Evolutionary conservation across 2,888 invertebrate species (phyloP), one percentile per base, ranked within the genome.

Genomic region (Candidula unifasciata): DNA sequence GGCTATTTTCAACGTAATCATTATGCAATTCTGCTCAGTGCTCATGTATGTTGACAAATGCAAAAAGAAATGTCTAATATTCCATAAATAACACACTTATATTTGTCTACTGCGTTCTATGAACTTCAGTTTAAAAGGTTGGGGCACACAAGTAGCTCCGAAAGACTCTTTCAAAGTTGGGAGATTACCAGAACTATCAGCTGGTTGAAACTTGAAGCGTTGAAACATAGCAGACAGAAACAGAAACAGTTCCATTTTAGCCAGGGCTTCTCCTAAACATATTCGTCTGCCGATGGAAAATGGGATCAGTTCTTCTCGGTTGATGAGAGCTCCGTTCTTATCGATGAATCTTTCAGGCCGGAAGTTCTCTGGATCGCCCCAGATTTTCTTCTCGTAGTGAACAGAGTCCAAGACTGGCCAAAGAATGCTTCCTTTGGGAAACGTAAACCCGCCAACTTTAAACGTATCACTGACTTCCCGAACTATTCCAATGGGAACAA

Each of bases 331-430:
- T n/a, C 83, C 82, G 66, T 83, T 78, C 13, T 24, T 35, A 60
- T 68, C 68, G 57, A 86, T 57, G 54, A 86, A 86, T 24, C 86
- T 83, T 66, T 86, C 83, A 24, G 86, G 86, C 2, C 86, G 82
- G 83, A 86, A 86, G 64, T 52, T 76, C n/a, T 83, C n/a, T 35
- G 83, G 83, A 44, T 86, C 86, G 18, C 71, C 83, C 86, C 86
- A 86, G 57, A 80, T 35, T 64, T 80, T 37, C 37, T 80, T 37
- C 21, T 86, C 86, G 52, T 74, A 52, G 27, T 24, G 54, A 54
- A 83, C 66, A 13, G 83, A 82, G 35, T 83, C 60, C 30, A 86
- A 54, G 66, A 83, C 74, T 68, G 80, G 35, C 52, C 83, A 21
- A 21, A 86, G 77, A 8, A 83, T 74, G 18, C 83, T 80, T 52